Conservation (phyloP, 2,888 invertebrate genomes). For the Cryptocephalus moraei region DNA sequence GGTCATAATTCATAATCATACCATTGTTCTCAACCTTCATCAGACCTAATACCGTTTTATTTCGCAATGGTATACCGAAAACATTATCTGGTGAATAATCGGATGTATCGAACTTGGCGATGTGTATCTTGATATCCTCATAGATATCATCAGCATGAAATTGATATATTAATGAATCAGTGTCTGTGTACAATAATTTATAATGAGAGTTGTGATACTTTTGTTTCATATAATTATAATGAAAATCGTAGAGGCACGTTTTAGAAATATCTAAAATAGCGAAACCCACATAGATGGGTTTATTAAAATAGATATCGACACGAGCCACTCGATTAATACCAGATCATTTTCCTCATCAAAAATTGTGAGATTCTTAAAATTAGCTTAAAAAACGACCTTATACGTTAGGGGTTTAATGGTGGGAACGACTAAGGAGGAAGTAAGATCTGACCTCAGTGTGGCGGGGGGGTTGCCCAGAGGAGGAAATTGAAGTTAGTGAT, state of each 20-base stretch:
- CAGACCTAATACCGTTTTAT: slow-evolving; percentile 1
- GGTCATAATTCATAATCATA: slow-evolving; percentile 4
- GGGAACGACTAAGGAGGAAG: too few relatives aligned
- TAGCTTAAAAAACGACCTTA: too few relatives aligned
- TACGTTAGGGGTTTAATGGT: too few relatives aligned
- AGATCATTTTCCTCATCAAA: slow-evolving; percentile 28
- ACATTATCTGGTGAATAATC: slow-evolving; percentile 12
- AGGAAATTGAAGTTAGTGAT: too few relatives aligned
- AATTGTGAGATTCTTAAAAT: slow-evolving; percentile 26
- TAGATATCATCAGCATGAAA: slow-evolving; percentile 30
- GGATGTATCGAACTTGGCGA: slow-evolving; percentile 26
- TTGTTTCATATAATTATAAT: neutral
- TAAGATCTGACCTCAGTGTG: too few relatives aligned
- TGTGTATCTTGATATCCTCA: slow-evolving; percentile 18
- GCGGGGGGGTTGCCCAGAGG: too few relatives aligned
- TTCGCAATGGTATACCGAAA: slow-evolving; percentile 1
- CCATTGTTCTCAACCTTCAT: slow-evolving; percentile 6
- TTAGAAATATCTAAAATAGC: slow-evolving; percentile 19
- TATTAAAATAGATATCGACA: slow-evolving; percentile 17
- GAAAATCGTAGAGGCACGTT: neutral
- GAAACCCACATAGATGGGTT: slow-evolving; percentile 25
- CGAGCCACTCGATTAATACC: slow-evolving; percentile 20
- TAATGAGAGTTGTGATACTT: neutral
- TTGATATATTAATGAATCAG: slow-evolving; percentile 23
- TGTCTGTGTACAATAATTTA: slow-evolving; percentile 20